Percentiles rank a stretch among this genome's conserved stretches.
Evolutionary conservation across 92 coral and sea anemone genomes (phyloP).

Genomic region (Diadumene lineata): DNA sequence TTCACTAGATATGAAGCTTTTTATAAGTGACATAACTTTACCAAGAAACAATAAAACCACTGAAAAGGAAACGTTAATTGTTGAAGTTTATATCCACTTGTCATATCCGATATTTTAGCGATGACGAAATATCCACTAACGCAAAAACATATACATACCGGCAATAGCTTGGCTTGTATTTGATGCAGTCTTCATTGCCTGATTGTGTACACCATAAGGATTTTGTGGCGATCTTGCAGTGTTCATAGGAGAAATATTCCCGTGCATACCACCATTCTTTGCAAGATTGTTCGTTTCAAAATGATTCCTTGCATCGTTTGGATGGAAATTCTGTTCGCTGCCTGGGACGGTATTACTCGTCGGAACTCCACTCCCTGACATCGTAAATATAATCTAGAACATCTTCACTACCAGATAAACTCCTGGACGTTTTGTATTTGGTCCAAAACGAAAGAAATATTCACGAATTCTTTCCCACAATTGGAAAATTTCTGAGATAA

Average conservation of each 20-base stretch:
- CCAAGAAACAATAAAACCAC: neutral
- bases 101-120: slow-evolving; percentile 28
- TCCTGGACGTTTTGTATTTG: slow-evolving; percentile 16
- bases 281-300: slow-evolving; percentile 46
- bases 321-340: slow-evolving; percentile 65
- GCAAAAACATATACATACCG: slow-evolving; percentile 18
- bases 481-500: neutral
- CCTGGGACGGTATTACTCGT: slow-evolving; percentile 72
- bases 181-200: slow-evolving; percentile 20
- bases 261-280: slow-evolving; percentile 61
- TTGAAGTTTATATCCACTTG: neutral
- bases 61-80: neutral
- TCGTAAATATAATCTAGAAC: slow-evolving; percentile 62
- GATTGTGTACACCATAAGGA: slow-evolving; percentile 37
- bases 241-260: slow-evolving; percentile 10
- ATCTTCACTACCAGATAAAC: slow-evolving; percentile 6
- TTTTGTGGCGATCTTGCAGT: slow-evolving; percentile 14
- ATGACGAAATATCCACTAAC: slow-evolving; percentile 20
- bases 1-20: neutral
- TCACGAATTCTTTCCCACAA: slow-evolving; percentile 2
- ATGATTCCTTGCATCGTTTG: slow-evolving; percentile 68
- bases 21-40: neutral
- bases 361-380: slow-evolving; percentile 78
- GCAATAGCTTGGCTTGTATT: slow-evolving; percentile 15
- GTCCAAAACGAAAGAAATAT: slow-evolving; percentile 21